phyloP scores from a whole-genome alignment of 2,888 invertebrate genomes.

The Germaria angustata region DNA sequence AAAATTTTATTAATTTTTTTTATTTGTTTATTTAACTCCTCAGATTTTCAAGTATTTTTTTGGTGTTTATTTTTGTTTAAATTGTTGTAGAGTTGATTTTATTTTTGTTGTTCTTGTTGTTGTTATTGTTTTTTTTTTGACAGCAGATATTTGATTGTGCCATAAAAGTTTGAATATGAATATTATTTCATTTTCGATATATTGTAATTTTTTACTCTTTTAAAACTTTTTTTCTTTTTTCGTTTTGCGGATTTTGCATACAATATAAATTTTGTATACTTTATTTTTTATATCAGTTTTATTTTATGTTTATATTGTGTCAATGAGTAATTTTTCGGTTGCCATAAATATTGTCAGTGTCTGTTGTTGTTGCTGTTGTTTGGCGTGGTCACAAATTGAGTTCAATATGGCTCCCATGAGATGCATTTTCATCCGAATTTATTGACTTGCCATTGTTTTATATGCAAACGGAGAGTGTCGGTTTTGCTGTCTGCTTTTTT shows the following conservation, averaged over 20 bases:
- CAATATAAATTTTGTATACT: slow-evolving; percentile 47
- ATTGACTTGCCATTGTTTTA: slow-evolving; percentile 67
- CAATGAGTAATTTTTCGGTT: slow-evolving; percentile 67
- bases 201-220: slow-evolving; percentile 34
- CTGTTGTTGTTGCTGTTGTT: slow-evolving; percentile 50
- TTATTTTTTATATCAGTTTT: slow-evolving; percentile 19
- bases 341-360: slow-evolving; percentile 66
- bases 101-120: too few species aligned
- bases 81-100: slow-evolving; percentile 2
- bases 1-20: slow-evolving; percentile 39
- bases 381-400: slow-evolving; percentile 67
- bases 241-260: slow-evolving; percentile 46
- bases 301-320: slow-evolving; percentile 63
- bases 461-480: slow-evolving; percentile 61
- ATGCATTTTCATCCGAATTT: slow-evolving; percentile 65
- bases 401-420: slow-evolving; percentile 68
- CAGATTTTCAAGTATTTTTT: slow-evolving; percentile 7
- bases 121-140: neutral
- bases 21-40: slow-evolving; percentile 34
- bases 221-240: neutral
- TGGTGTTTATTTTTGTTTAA: slow-evolving; percentile 7
- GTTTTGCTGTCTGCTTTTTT: slow-evolving; percentile 31
- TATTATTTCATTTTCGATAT: slow-evolving; percentile 46
- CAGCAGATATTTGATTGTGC: slow-evolving; percentile 3
- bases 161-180: slow-evolving; percentile 44